Evolutionary conservation across 2,888 invertebrate species (phyloP), one percentile per base, ranked within the genome.

Genomic region (Hirtodrosophila trivittata): DNA sequence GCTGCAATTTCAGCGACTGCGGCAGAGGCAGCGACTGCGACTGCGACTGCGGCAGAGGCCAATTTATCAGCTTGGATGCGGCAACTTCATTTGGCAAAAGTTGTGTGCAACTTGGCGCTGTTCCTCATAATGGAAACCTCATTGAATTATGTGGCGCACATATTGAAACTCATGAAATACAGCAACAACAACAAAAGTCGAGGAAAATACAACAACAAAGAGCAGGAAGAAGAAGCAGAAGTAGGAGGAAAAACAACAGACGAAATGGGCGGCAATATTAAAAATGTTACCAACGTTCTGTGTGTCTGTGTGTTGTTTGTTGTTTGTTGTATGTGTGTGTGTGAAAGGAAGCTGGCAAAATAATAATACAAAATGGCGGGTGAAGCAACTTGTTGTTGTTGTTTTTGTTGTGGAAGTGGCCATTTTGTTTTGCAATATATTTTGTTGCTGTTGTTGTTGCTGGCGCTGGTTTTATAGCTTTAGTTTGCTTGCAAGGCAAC

Each of bases 331-430:
- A 26, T 38, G 26, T 52, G 33, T 47, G 41, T 37, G 33, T 52
- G 21, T 33, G 35, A 14, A 42, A 39, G 60, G 62, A 83, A 83
- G 68, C 63, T 39, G 64, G 73, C 51, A 56, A 64, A 81, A 72
- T 72, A 83, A 86, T 75, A 80, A 82, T 77, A 77, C 71, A 70
- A 82, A 87, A 85, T 87, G 87, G 75, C 65, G 82, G 58, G 49
- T 57, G 60, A 67, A 38, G 60, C 30, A 13, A 16, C 26, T 30
- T 65, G 66, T 55, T 46, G 32, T 64, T 65, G 13, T 28, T 54
- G 26, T 28, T 51, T 12, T 30, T 39, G 25, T 6, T 57, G 71
- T 43, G 25, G 49, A 69, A 76, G 68, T 71, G 67, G 77, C 73
- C 74, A 78, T 78, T 78, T 80, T 66, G 77, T 71, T 70, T 67